These are phyloP conservation scores for Moxostoma hubbsi DNA, from an alignment of 2,797 vertebrate species.

Conservation along the genomic window DNA sequence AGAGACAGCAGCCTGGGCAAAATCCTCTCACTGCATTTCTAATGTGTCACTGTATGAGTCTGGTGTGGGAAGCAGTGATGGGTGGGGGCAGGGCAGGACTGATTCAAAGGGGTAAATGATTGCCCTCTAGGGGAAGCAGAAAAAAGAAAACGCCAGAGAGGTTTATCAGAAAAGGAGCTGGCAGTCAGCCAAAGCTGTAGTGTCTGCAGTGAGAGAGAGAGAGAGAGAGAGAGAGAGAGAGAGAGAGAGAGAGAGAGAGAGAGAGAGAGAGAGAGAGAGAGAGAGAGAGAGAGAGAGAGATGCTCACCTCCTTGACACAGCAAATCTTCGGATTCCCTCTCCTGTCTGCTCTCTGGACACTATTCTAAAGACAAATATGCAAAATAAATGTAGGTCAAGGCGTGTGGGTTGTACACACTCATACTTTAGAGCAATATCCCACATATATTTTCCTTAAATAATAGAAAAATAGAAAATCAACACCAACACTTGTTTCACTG, in stretches of 20 bases:
- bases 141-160: conserved; percentile 38
- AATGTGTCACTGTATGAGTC: conserved; percentile 58
- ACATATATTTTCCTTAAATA: conserved; percentile 36
- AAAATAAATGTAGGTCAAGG: conserved; percentile 41
- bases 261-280: not conserved
- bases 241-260: not conserved
- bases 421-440: conserved; percentile 33
- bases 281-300: conserved; percentile 15
- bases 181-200: conserved; percentile 56
- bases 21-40: conserved; percentile 53
- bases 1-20: not conserved
- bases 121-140: conserved; percentile 69
- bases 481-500: not conserved
- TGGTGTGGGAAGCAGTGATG: conserved; percentile 50
- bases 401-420: conserved; percentile 9
- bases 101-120: conserved; percentile 67
- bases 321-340: conserved; percentile 49
- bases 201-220: conserved; percentile 31
- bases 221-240: conserved; percentile 19
- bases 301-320: conserved; percentile 57
- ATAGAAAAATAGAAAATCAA: conserved; percentile 22
- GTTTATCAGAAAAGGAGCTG: conserved; percentile 61
- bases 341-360: conserved; percentile 23
- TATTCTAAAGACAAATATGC: conserved; percentile 26
- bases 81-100: conserved; percentile 49